Conservation (phyloP, 2,797 vertebrate species). For the Hemibagrus guttatus region DNA sequence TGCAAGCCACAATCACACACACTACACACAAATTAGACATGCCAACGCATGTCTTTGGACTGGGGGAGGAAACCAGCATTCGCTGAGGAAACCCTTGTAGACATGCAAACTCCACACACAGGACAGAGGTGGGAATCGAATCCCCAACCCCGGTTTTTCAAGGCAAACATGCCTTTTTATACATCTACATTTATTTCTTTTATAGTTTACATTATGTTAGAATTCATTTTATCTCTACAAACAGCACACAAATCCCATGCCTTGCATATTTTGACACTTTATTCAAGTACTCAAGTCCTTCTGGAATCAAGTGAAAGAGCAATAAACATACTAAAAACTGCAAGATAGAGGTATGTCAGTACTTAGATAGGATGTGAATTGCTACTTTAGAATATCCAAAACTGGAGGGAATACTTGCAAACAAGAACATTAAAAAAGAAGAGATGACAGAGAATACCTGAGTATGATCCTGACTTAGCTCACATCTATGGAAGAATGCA, state of each 20-base stretch:
- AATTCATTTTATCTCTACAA: background rate
- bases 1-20: no score
- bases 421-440: background rate
- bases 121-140: no score
- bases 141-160: no score
- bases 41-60: no score
- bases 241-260: background rate
- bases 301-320: background rate
- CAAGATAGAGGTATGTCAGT: background rate
- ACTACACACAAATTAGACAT: no score
- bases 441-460: background rate
- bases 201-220: no score
- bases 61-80: no score
- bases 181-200: background rate
- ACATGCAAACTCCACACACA: no score
- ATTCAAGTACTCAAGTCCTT: background rate
- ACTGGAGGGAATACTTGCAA: background rate
- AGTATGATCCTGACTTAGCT: background rate
- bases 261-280: background rate
- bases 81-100: no score
- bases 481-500: background rate
- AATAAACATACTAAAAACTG: background rate
- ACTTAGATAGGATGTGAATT: background rate
- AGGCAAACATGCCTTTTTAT: no score
- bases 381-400: background rate